These are phyloP conservation scores for Itoplectis maculator DNA, from an alignment of 2,888 invertebrate species.

Conservation along the genomic window DNA sequence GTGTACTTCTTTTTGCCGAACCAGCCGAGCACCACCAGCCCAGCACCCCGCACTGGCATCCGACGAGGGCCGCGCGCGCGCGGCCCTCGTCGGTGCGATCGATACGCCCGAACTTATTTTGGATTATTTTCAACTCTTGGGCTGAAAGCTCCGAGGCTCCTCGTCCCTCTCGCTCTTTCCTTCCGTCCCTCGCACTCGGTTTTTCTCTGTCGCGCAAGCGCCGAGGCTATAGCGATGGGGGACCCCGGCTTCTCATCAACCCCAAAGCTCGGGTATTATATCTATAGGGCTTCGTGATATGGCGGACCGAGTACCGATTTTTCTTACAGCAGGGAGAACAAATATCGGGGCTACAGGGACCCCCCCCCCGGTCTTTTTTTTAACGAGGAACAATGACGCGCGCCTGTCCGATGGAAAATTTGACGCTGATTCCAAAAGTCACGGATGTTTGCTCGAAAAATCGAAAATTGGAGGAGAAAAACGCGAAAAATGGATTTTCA, in stretches of 20 bases:
- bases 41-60: slow-evolving; percentile 25
- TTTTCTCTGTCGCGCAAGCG: background rate
- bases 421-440: too few species aligned
- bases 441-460: too few species aligned
- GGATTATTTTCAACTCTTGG: slow-evolving; percentile 77
- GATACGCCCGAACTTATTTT: slow-evolving; percentile 79
- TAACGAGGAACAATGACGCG: too few species aligned
- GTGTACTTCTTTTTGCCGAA: slow-evolving; percentile 73
- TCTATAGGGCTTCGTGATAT: background rate
- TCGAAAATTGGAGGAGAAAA: too few species aligned
- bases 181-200: background rate
- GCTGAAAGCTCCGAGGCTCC: slow-evolving; percentile 30
- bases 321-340: slow-evolving; percentile 46
- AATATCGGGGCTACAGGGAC: slow-evolving; percentile 32
- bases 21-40: slow-evolving; percentile 52
- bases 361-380: background rate
- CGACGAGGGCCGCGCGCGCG: slow-evolving; percentile 49
- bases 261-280: slow-evolving; percentile 41
- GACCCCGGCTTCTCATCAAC: slow-evolving; percentile 57
- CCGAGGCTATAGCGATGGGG: slow-evolving; percentile 43
- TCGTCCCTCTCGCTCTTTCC: slow-evolving; percentile 21
- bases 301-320: slow-evolving; percentile 47
- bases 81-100: slow-evolving; percentile 73
- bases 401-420: too few species aligned
- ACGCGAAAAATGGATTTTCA: too few species aligned